Conservation (phyloP, 1,140 invertebrate species). For the Aphaenogaster rudis region DNA sequence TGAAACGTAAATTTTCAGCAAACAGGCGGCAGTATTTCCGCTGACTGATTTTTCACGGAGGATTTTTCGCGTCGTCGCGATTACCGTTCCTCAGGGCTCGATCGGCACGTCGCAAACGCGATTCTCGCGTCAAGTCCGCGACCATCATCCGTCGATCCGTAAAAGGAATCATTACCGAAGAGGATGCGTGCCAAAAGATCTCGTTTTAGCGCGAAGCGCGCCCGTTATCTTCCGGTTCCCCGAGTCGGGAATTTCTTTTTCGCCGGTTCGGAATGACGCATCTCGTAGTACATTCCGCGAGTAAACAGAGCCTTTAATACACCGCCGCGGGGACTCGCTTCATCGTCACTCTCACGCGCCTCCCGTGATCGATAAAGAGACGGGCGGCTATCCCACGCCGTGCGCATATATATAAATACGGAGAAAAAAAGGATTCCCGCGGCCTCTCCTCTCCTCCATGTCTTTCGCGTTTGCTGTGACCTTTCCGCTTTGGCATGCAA, state of each 20-base stretch:
- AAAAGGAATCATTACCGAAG: background rate
- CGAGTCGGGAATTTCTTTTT: constrained; percentile 19
- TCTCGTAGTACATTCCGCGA: background rate
- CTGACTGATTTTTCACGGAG: constrained; percentile 4
- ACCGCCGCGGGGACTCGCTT: background rate
- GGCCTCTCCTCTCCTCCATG: constrained; percentile 16
- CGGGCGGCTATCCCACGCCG: constrained; percentile 17
- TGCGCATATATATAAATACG: background rate
- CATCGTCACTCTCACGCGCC: constrained; percentile 7
- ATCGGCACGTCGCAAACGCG: background rate
- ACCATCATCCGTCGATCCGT: background rate
- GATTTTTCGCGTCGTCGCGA: background rate
- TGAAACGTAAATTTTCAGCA: constrained; percentile 7
- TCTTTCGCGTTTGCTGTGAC: constrained; percentile 50
- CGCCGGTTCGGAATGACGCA: background rate
- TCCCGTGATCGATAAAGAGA: constrained; percentile 62
- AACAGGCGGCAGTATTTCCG: constrained; percentile 14
- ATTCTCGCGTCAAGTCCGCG: background rate
- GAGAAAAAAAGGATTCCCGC: constrained; percentile 16
- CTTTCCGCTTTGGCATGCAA: constrained; percentile 55
- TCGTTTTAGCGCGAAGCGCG: background rate
- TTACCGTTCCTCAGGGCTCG: background rate
- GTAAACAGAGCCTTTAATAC: constrained; percentile 41
- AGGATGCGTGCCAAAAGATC: background rate
- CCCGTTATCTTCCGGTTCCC: background rate